Conservation (phyloP, 1,140 invertebrate species). For the Choristoneura fumiferana region DNA sequence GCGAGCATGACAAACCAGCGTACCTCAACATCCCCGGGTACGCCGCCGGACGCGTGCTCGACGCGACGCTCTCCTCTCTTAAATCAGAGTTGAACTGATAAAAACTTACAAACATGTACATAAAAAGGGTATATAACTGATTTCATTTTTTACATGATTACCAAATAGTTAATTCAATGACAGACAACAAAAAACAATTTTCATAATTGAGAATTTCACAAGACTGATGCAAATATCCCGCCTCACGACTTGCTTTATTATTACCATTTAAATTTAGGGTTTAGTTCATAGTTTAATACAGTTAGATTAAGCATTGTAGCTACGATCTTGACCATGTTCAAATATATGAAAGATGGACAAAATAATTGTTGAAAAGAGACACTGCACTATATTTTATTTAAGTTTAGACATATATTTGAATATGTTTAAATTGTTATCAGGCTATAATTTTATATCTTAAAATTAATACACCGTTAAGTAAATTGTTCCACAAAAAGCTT, state of each 20-base stretch:
- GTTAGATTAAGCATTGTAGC: slow-evolving; percentile 46
- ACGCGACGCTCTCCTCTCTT: slow-evolving; percentile 70
- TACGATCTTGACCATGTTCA: slow-evolving; percentile 55
- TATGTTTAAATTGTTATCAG: slow-evolving; percentile 52
- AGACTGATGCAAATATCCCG: slow-evolving; percentile 79
- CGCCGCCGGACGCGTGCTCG: slow-evolving; percentile 63
- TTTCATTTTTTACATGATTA: slow-evolving; percentile 68
- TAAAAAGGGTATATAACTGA: slow-evolving; percentile 41
- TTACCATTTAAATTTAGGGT: slow-evolving; percentile 73
- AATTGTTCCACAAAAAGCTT: slow-evolving; percentile 50
- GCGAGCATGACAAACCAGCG: slow-evolving; percentile 76
- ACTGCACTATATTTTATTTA: neutral
- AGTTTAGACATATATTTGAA: slow-evolving; percentile 32
- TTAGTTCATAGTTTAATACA: slow-evolving; percentile 63
- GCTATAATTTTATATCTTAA: slow-evolving; percentile 55
- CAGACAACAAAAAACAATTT: slow-evolving; percentile 58
- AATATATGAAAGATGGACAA: slow-evolving; percentile 23
- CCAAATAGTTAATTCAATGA: slow-evolving; percentile 70
- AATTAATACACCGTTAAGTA: slow-evolving; percentile 28
- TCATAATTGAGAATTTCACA: slow-evolving; percentile 75
- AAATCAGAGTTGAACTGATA: slow-evolving; percentile 77
- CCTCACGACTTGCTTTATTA: slow-evolving; percentile 78
- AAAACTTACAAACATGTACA: slow-evolving; percentile 37
- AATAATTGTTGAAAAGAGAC: slow-evolving; percentile 19
- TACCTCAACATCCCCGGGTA: slow-evolving; percentile 76